phyloP scores from a whole-genome alignment of 2,888 invertebrate species.

The Drosophila conformis region DNA sequence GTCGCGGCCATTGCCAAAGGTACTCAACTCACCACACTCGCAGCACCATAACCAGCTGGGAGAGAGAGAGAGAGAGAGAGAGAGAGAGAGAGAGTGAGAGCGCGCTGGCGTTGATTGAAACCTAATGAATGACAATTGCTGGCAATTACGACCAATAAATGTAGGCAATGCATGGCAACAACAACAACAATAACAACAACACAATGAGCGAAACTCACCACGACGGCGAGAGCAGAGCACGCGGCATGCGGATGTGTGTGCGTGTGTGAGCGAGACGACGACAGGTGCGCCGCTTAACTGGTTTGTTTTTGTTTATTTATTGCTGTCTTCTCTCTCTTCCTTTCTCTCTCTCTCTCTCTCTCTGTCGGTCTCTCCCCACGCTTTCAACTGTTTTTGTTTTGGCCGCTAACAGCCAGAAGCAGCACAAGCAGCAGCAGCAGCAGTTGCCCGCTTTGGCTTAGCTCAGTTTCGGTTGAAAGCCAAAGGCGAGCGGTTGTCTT shows the following conservation, averaged over 20 bases:
- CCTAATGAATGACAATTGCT: conserved; percentile 83
- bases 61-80: background rate
- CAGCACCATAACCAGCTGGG: background rate
- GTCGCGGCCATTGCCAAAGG: conserved; percentile 64
- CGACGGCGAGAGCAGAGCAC: conserved; percentile 24
- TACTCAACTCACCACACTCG: conserved; percentile 53
- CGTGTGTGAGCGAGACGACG: conserved; percentile 66
- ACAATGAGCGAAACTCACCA: conserved; percentile 46
- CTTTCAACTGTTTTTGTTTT: conserved; percentile 32
- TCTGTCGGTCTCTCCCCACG: conserved; percentile 31
- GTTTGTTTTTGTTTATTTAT: conserved; percentile 31
- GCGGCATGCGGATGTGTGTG: conserved; percentile 34
- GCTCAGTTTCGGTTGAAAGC: conserved; percentile 82
- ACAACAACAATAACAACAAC: conserved; percentile 34
- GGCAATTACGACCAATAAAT: conserved; percentile 84
- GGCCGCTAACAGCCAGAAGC: conserved; percentile 28
- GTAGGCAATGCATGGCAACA: conserved; percentile 65
- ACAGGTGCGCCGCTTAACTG: conserved; percentile 65
- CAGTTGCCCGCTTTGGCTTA: conserved; percentile 34
- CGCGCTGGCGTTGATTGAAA: conserved; percentile 71
- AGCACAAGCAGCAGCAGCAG: conserved; percentile 32
- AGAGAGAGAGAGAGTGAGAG: conserved; percentile 9
- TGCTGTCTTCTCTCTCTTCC: conserved; percentile 25
- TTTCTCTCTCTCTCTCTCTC: background rate
- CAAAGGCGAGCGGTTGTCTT: conserved; percentile 77